Conservation (phyloP, 2,888 invertebrate genomes). For the Lathronympha strigana region DNA sequence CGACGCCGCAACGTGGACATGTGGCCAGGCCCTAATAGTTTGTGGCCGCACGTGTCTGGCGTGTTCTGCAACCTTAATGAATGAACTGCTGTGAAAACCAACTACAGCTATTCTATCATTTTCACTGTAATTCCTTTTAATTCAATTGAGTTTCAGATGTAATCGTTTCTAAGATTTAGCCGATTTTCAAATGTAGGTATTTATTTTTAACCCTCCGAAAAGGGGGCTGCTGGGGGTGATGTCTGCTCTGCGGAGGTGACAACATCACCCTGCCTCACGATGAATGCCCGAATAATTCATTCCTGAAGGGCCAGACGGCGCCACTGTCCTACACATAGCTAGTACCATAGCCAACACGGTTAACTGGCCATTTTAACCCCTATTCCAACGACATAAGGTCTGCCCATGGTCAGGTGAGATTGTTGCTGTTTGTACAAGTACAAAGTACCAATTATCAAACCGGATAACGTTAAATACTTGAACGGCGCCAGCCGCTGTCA, state of each 20-base stretch:
- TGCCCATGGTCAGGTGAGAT: too few relatives aligned
- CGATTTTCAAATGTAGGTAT: too few relatives aligned
- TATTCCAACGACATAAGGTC: too few relatives aligned
- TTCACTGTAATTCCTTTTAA: background rate
- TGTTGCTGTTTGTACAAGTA: too few relatives aligned
- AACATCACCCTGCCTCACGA: background rate
- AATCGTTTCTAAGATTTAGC: too few relatives aligned
- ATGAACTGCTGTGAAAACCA: constrained; percentile 13
- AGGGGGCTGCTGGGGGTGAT: too few relatives aligned
- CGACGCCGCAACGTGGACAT: too few relatives aligned
- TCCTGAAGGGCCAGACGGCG: constrained; percentile 7
- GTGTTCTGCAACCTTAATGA: constrained; percentile 10
- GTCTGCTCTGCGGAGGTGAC: too few relatives aligned
- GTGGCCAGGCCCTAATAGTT: too few relatives aligned
- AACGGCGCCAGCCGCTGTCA: background rate
- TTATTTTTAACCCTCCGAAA: too few relatives aligned
- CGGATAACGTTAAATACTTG: constrained; percentile 3
- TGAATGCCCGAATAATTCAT: background rate
- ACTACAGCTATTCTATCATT: background rate
- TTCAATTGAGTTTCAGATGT: background rate
- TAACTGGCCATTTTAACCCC: too few relatives aligned
- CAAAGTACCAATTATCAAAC: constrained; percentile 7
- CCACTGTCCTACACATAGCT: constrained; percentile 1
- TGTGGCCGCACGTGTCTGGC: constrained; percentile 12
- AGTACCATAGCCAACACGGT: too few relatives aligned